A percentile compares a stretch with the other conserved stretches of the same genome.
Evolutionary conservation across 2,113 vertebrate genomes (phyloP).

Genomic region (Dryoscopus gambensis): DNA sequence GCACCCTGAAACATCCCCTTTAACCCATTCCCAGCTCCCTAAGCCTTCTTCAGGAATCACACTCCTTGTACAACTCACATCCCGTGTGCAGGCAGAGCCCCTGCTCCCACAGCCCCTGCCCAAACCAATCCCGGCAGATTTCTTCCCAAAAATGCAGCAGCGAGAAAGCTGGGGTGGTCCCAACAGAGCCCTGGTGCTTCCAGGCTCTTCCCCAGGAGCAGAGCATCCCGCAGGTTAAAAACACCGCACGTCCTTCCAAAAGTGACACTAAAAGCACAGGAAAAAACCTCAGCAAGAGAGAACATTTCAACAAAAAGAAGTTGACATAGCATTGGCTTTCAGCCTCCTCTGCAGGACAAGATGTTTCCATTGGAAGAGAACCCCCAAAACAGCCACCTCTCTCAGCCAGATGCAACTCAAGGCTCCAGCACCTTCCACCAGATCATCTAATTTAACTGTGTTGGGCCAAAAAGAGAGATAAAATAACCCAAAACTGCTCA

Average conservation of each 20-base stretch:
- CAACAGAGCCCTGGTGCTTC: background rate
- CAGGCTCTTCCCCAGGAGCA: background rate
- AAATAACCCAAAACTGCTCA: background rate
- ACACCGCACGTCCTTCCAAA: background rate
- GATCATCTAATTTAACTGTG: background rate
- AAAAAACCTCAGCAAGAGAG: background rate
- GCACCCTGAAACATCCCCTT: background rate
- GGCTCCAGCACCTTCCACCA: background rate
- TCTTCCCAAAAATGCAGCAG: background rate
- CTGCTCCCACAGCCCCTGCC: background rate
- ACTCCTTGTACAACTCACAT: background rate
- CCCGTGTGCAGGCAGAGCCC: background rate
- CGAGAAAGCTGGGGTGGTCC: background rate
- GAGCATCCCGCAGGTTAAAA: background rate
- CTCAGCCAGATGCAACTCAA: background rate
- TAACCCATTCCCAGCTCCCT: background rate
- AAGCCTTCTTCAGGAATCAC: background rate
- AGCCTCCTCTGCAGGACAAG: background rate
- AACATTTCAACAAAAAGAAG: slow-evolving; percentile 34
- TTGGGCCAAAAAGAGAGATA: background rate
- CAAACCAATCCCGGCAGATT: accelerated
- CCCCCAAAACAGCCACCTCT: background rate
- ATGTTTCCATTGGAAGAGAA: slow-evolving; percentile 43
- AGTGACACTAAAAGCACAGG: background rate
- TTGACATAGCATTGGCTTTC: background rate